Base-by-base conservation (phyloP, 2,888 invertebrate genomes). In the Priocnemis perturbator region DNA sequence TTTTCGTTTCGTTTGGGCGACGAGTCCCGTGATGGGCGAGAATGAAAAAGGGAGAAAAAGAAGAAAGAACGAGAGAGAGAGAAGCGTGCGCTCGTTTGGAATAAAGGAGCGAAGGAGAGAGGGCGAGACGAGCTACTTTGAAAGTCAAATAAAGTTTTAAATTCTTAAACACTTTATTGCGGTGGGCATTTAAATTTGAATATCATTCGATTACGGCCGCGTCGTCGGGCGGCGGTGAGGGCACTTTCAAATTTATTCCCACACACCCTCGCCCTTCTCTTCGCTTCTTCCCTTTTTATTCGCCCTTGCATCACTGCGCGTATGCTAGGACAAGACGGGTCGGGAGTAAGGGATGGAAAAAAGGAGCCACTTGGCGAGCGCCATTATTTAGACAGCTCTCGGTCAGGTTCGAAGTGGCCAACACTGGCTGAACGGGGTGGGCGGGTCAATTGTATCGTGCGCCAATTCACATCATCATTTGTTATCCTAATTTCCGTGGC, bases 131-230 rank as follows among this genome's bases (percentile, higher is more conserved):
- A 67, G 76, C 74, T 75, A 74, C 78, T 77, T 79, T 85, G 83
- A 83, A 85, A 86, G 85, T 87, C 86, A 86, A 86, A 87, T 86
- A 82, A 82, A 84, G 85, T 85, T 86, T 83, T 76, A 81, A 84
- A 84, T 84, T 85, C 81, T 84, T 85, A 84, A 86, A 84, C 83
- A 83, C 81, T 87, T 86, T 86, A 86, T 86, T 84, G 85, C 84
- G 74, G 73, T 70, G 72, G 77, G 79, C 85, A 85, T 87, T 87
- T 85, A 84, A 87, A 87, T 87, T 83, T 85, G 83, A 86, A 84
- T 86, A 86, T 86, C 84, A 86, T 85, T 86, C 86, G 86, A 87
- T 87, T 87, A 85, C 80, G 77, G 58, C 60, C 64, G 74, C 69
- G 70, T 71, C 67, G 52, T 26, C 55, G 47, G 20, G 58, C 64